Conservation (phyloP, 2,797 vertebrate genomes). For the Sciurus vulgaris region DNA sequence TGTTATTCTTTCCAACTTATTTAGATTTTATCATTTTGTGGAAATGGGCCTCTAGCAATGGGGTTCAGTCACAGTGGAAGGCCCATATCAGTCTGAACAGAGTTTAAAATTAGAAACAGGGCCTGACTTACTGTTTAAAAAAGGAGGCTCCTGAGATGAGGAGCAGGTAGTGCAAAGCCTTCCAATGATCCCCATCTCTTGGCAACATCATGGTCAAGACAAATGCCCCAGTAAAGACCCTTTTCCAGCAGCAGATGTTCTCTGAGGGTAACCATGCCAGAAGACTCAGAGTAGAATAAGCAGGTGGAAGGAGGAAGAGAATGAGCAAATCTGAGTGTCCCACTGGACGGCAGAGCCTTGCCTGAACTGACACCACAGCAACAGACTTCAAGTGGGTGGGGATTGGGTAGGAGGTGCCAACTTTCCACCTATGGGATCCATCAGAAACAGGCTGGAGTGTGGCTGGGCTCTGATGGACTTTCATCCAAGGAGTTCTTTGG, state of each 20-base stretch:
- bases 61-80: neutral
- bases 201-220: neutral
- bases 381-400: neutral
- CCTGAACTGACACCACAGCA: neutral
- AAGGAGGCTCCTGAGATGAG: neutral
- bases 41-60: neutral
- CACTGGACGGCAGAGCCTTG: neutral
- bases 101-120: neutral
- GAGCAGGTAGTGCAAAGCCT: neutral
- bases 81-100: neutral
- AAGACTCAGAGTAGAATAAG: neutral
- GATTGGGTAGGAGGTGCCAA: neutral
- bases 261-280: neutral
- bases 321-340: neutral
- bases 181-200: neutral
- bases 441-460: neutral
- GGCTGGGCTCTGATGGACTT: neutral
- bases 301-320: neutral
- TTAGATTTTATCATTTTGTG: constrained; percentile 10
- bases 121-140: neutral
- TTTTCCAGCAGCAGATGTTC: neutral
- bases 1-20: constrained; percentile 63
- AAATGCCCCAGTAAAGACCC: neutral
- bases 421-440: neutral
- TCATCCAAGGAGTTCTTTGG: constrained; percentile 95